These are phyloP conservation scores for Isaurus tuberculatus DNA, from an alignment of 92 coral and sea anemone genomes.

Conservation along the genomic window DNA sequence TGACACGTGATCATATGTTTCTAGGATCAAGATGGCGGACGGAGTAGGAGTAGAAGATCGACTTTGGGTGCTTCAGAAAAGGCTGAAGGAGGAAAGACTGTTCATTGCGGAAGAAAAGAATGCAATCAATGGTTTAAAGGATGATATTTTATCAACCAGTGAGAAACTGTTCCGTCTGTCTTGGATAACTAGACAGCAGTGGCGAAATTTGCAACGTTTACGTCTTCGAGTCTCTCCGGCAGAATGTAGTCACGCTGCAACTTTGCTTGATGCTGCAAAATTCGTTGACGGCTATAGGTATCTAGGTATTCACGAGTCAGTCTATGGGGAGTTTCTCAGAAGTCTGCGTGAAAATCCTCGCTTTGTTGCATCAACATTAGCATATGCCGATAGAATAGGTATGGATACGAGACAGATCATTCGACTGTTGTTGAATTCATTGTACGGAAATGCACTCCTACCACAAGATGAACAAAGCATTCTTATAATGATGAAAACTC, in stretches of 20 bases:
- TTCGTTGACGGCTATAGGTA: constrained; percentile 87
- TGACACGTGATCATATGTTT: constrained; percentile 28
- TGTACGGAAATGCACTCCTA: constrained; percentile 89
- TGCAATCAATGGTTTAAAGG: constrained; percentile 71
- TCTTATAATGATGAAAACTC: constrained; percentile 71
- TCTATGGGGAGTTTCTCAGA: constrained; percentile 92
- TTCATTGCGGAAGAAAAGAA: constrained; percentile 87
- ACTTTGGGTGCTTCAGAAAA: constrained; percentile 85
- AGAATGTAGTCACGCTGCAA: constrained; percentile 88
- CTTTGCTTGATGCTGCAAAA: constrained; percentile 77
- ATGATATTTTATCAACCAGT: constrained; percentile 80
- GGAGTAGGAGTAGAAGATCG: constrained; percentile 49
- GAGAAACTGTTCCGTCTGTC: constrained; percentile 90
- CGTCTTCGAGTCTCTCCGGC: constrained; percentile 84
- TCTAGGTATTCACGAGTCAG: constrained; percentile 89
- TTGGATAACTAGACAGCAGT: constrained; percentile 94
- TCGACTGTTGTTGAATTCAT: constrained; percentile 79
- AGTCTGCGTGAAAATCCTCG: constrained; percentile 80
- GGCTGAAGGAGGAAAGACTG: constrained; percentile 85
- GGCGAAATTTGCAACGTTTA: constrained; percentile 80
- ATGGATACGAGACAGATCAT: constrained; percentile 86
- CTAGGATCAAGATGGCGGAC: constrained; percentile 83
- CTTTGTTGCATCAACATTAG: constrained; percentile 83
- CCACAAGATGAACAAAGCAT: constrained; percentile 90
- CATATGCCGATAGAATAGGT: constrained; percentile 80